Evolutionary conservation across 2,113 vertebrate genomes (phyloP), one percentile per base, ranked within the genome.

Genomic region (Cygnus atratus): DNA sequence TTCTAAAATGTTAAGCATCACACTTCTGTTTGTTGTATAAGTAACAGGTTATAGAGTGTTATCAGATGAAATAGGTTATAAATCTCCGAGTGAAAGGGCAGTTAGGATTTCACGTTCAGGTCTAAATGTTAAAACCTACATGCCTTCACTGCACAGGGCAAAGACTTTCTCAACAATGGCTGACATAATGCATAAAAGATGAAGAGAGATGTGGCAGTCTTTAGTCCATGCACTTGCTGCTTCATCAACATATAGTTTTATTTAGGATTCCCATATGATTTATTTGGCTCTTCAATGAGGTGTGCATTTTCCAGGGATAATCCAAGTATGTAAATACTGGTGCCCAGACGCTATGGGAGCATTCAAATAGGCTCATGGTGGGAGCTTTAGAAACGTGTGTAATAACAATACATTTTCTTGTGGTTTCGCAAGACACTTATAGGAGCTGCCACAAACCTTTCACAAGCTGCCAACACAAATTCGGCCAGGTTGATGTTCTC

Each of bases 261-360:
- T 94, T 95, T 84, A 88, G 79, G 76, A 82, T 95, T 95, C 66
- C 70, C 18, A 9, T 41, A n/a, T 52, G 87, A 95, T 90, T 79
- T 86, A 87, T 96, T 92, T 95, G 84, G 84, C 70, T 92, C 13
- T 16, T 94, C 84, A 94, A 2, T 54, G 82, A 94, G 55, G 76
- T 90, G 73, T 82, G 55, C 37, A 52, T 91, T 95, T 94, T 96
- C 66, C 88, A 90, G 25, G 31, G 33, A 41, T 92, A 92, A 92
- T 84, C 58, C 92, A 92, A 92, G 35, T 89, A 86, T 84, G 83
- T 78, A 85, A 96, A 91, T 66, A 76, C 18, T 52, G 33, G 44
- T 95, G 66, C 76, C 50, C 33, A 82, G 58, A 82, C 4, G 14
- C 71, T 59, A 61, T 13, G 22, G 70, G 50, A 94, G 63, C 26